phyloP scores from a whole-genome alignment of 2,113 vertebrate species.

The cat (Felis catus) region DNA sequence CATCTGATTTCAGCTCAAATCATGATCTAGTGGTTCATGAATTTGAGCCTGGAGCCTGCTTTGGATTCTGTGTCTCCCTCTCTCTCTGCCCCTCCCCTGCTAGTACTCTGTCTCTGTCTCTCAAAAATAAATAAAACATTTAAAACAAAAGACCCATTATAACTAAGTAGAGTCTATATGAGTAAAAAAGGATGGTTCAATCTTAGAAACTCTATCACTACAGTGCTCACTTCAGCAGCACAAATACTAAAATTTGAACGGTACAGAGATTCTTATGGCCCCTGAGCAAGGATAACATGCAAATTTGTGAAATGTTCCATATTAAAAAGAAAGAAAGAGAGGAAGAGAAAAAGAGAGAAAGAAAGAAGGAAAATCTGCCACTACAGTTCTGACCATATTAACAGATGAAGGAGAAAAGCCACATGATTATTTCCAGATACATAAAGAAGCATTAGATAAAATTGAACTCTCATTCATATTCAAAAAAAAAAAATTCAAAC shows the following conservation, averaged over 20 bases:
- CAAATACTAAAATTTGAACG: too few relatives aligned
- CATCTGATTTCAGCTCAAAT: too few relatives aligned
- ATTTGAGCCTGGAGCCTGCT: too few relatives aligned
- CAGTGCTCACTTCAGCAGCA: background rate
- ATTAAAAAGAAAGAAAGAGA: too few relatives aligned
- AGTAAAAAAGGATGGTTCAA: background rate
- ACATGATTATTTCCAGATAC: background rate
- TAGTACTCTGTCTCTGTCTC: too few relatives aligned
- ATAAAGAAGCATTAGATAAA: conserved; percentile 15
- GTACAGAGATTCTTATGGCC: too few relatives aligned
- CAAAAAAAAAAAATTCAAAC: background rate
- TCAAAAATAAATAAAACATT: too few relatives aligned
- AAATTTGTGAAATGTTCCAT: too few relatives aligned
- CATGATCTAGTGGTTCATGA: too few relatives aligned
- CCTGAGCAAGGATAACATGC: too few relatives aligned
- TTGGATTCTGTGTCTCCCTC: too few relatives aligned
- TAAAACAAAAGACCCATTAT: background rate
- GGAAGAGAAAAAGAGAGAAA: background rate
- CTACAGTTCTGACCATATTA: background rate
- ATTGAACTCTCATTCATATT: background rate
- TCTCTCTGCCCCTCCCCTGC: too few relatives aligned
- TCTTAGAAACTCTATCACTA: background rate
- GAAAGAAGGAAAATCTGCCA: background rate
- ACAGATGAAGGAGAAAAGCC: background rate
- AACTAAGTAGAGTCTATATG: background rate